These are phyloP conservation scores for Metacarcinus magister DNA, from an alignment of 2,888 invertebrate species.

Conservation along the genomic window DNA sequence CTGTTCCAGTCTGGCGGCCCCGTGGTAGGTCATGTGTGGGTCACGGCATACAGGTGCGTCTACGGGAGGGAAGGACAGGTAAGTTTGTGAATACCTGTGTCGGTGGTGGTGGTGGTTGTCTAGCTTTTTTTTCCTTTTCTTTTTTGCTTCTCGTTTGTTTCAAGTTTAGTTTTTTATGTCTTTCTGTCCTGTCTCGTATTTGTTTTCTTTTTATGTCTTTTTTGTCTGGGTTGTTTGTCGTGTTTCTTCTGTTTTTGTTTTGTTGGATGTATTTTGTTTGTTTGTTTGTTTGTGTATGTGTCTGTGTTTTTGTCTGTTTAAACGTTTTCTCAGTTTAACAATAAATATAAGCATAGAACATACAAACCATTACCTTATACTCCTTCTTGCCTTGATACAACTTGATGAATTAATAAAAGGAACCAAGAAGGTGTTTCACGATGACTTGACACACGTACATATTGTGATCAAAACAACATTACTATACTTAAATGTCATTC, in stretches of 20 bases:
- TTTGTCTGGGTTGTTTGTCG: not conserved
- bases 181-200: not conserved
- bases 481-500: too few relatives aligned
- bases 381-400: not conserved
- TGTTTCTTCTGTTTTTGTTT: too few relatives aligned
- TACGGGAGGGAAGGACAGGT: not conserved
- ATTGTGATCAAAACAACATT: too few relatives aligned
- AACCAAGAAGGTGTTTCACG: too few relatives aligned
- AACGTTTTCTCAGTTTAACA: too few relatives aligned
- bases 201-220: not conserved
- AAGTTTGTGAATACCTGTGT: not conserved
- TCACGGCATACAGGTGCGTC: slow-evolving; percentile 79
- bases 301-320: not conserved
- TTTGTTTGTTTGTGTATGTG: too few relatives aligned
- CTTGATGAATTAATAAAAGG: too few relatives aligned
- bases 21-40: slow-evolving; percentile 75
- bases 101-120: not conserved
- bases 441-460: too few relatives aligned
- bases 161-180: not conserved
- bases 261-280: too few relatives aligned
- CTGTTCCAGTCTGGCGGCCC: slow-evolving; percentile 79
- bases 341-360: too few relatives aligned
- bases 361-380: not conserved
- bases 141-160: not conserved
- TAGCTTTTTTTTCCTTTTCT: not conserved